Evolutionary conservation across 2,797 vertebrate genomes (phyloP), one percentile per base, ranked within the genome.

Genomic region (Cichlasoma orientale): DNA sequence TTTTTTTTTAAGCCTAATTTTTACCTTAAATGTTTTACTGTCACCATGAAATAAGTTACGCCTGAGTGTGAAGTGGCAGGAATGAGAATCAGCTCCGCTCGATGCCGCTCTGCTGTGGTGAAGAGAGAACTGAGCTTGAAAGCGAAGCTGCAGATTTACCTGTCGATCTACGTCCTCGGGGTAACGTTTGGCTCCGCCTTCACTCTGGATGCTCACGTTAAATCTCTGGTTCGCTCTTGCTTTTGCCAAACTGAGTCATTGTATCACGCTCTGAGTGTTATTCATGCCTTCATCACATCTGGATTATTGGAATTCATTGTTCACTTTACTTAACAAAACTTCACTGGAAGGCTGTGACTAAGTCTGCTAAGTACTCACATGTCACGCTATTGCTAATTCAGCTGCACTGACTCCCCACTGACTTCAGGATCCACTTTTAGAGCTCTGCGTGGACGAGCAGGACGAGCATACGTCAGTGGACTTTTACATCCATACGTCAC

Each of bases 361-460:
- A 63, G 21, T 38, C 59, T 44, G 18, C 36, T 14, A 18, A 63
- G 36, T 44, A 44, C 59, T 63, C 21, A 0, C 14, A 8, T 8
- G 36, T 44, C 59, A 63, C 36, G 6, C 59, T 25, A 36, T 11
- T 63, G 36, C 14, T 44, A 63, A 63, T 25, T 63, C 59, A 44
- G 36, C 3, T 4, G 36, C 10, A 38, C 59, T 44, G 13, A 38
- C 41, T 63, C 36, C 36, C 41, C 59, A 44, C 25, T 44, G 36
- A 25, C 21, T 44, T 63, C 59, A 25, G 36, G 25, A 21, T 63
- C 21, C 36, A 63, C 36, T 63, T 63, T 61, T 41, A 61, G 14
- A 25, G 21, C 41, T 1, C 25, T 63, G 59, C 4, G 2, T 25
- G 8, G 1, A 44, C 8, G 0, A 63, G 36, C 21, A n/a, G n/a